Evolutionary conservation across 92 coral and sea anemone genomes (phyloP).

Genomic region (Phenganax subtilis): DNA sequence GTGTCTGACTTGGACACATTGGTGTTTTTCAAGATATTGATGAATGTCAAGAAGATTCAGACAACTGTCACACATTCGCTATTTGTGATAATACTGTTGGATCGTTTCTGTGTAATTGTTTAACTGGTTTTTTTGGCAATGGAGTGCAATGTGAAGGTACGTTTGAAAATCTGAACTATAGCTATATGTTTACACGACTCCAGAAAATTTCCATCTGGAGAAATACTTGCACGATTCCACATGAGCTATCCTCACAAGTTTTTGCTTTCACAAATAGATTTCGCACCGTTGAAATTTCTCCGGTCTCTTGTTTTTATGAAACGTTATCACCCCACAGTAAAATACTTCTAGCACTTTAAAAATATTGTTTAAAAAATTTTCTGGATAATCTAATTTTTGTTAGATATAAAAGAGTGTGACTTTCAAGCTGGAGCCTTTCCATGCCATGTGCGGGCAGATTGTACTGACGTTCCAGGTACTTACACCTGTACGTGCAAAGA

Average conservation of each 20-base stretch:
- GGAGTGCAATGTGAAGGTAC: constrained; percentile 4
- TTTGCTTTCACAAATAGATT: too few species aligned
- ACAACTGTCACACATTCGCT: constrained; percentile 1
- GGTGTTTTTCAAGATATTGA: constrained; percentile 5
- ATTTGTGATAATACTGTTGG: background rate
- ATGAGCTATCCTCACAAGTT: too few species aligned
- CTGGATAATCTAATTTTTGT: background rate
- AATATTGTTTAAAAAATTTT: too few species aligned
- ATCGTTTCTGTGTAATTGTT: background rate
- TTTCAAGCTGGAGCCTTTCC: constrained; percentile 4
- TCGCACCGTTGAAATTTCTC: too few species aligned
- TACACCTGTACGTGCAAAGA: constrained; percentile 1
- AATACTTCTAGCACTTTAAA: too few species aligned
- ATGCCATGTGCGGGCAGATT: constrained; percentile 4
- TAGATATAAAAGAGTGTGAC: constrained; percentile 7
- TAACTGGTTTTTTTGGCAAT: background rate
- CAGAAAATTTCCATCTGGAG: too few species aligned
- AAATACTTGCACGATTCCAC: too few species aligned
- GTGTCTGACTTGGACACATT: background rate
- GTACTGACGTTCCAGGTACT: background rate
- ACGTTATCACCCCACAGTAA: too few species aligned
- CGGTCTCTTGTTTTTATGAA: too few species aligned
- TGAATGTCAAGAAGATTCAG: background rate
- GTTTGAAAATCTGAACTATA: background rate
- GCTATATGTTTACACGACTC: too few species aligned